These are phyloP conservation scores for Taxidea taxus DNA, from an alignment of 2,113 vertebrate species.

Conservation along the genomic window DNA sequence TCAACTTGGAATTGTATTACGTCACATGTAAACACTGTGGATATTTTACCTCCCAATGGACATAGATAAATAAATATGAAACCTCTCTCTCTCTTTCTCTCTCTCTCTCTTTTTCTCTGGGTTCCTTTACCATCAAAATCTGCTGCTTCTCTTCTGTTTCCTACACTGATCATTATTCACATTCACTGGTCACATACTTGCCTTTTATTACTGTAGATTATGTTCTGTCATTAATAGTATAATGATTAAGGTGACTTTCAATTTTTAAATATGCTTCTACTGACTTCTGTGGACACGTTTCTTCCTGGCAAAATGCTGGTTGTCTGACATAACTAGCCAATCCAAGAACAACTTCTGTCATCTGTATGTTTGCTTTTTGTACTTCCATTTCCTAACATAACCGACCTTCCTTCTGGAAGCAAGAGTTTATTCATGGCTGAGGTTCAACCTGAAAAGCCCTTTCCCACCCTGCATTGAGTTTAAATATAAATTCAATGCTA, in stretches of 20 bases:
- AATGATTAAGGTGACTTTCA: not conserved
- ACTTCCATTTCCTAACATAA: not conserved
- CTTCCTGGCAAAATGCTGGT: not conserved
- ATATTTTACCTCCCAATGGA: not conserved
- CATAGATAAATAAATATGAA: not conserved
- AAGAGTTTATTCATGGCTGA: not conserved
- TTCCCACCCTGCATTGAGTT: rapidly evolving
- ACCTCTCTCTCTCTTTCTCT: not conserved
- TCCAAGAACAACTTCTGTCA: not conserved
- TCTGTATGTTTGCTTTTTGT: not conserved
- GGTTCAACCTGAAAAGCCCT: not conserved
- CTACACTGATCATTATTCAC: not conserved
- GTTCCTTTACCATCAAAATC: not conserved
- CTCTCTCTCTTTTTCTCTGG: not conserved
- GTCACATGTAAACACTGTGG: not conserved
- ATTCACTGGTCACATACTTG: not conserved
- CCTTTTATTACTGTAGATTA: not conserved
- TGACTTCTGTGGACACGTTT: not conserved
- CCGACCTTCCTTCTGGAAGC: not conserved
- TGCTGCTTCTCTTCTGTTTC: not conserved
- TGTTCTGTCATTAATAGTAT: not conserved
- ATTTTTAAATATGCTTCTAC: not conserved
- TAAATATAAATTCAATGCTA: not conserved
- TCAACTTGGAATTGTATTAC: not conserved
- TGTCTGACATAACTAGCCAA: not conserved